Base-by-base conservation (phyloP, 2,113 vertebrate species). In the Argyrosomus japonicus region DNA sequence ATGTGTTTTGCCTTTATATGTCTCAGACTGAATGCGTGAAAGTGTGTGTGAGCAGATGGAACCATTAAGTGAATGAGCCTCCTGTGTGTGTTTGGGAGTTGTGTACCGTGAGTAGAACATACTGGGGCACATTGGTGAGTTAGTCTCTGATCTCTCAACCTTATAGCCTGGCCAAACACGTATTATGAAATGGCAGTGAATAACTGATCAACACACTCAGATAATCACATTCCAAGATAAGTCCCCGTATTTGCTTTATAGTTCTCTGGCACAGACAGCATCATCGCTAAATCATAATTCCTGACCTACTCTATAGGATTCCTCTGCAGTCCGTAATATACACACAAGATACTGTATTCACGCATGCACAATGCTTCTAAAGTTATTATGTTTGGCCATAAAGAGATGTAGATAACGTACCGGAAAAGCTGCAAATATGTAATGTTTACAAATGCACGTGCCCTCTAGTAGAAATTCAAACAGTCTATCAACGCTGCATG, bases 21-120 rank as follows among this genome's bases (percentile, higher is more conserved):
- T 83, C 48, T 57, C 57, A 47, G 56, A 50, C 40, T 75, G 53
- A 77, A 48, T 62, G 82, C 82, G 81, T 80, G 56, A 62, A 77
- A 64, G 77, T 77, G 63, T 77, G 75, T 63, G 50, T 63, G 63
- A 84, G 73, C 96, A 97, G 96, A 97, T 97, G 97, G 96, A 95
- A 95, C 95, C 95, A 97, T 97, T 96, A 96, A 96, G 95, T 95
- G 94, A 96, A 96, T 96, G 96, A 95, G 96, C 94, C 95, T 96
- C 95, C 92, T 95, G 96, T 96, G 96, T 96, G 95, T 95, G 94
- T 96, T 96, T 94, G 94, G 93, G 93, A 94, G 95, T 94, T 89
- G 91, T 95, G 95, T 95, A 95, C 95, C 92, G 90, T 95, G 95
- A 95, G 95, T 95, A 94, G 95, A 95, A 95, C 96, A 95, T 95